Conservation (phyloP, 2,113 vertebrate species). For the Xyliphius kryptos region DNA sequence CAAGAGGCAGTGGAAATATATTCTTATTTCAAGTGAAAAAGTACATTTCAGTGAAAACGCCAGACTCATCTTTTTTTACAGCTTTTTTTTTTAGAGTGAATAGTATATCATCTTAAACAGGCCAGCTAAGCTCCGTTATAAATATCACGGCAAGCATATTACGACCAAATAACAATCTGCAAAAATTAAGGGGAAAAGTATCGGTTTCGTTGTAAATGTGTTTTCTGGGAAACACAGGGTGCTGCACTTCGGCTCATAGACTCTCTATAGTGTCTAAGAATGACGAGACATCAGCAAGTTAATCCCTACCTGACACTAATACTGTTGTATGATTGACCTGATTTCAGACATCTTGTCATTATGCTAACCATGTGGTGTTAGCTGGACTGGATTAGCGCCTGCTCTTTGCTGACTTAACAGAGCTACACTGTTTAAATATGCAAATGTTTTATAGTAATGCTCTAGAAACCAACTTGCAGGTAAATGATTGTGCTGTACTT, state of each 20-base stretch:
- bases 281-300: slow-evolving; percentile 51
- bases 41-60: slow-evolving; percentile 33
- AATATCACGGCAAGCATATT: slow-evolving; percentile 37
- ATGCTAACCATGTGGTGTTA: slow-evolving; percentile 67
- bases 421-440: no score
- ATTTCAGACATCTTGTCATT: slow-evolving; percentile 50
- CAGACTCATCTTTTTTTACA: slow-evolving; percentile 3
- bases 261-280: no score
- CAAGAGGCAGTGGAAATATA: slow-evolving; percentile 46
- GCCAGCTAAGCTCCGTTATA: slow-evolving; percentile 49
- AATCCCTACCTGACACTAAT: slow-evolving; percentile 79
- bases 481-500: no score
- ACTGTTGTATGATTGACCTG: slow-evolving; percentile 73
- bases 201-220: no score
- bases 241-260: no score
- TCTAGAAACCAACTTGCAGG: no score
- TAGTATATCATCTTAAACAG: slow-evolving; percentile 57
- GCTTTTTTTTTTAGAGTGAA: slow-evolving; percentile 49
- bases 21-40: slow-evolving; percentile 50
- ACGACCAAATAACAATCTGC: slow-evolving; percentile 15
- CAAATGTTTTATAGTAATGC: no score
- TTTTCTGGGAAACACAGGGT: no score
- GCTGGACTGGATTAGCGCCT: slow-evolving; percentile 67
- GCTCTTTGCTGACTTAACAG: slow-evolving; percentile 34
- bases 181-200: neutral